These are phyloP conservation scores for Leucosticte australis DNA, from an alignment of 2,113 vertebrate species.

Conservation along the genomic window DNA sequence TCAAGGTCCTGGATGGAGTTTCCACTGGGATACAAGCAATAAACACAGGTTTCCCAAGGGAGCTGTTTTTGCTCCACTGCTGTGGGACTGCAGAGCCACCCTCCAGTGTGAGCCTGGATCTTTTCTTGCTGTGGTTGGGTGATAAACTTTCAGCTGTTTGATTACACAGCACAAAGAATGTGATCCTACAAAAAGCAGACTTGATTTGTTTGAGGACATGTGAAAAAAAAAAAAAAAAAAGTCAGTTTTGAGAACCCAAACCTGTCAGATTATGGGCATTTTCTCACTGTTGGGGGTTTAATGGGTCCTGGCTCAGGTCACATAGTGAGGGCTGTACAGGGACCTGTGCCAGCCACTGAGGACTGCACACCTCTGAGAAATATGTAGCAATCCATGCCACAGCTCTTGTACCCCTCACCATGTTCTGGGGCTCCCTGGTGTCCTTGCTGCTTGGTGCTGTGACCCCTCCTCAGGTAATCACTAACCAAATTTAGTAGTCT, in stretches of 20 bases:
- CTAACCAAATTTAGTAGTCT: background rate
- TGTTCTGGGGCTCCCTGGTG: background rate
- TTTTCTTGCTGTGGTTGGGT: background rate
- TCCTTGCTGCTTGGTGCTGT: background rate
- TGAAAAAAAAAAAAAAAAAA: background rate
- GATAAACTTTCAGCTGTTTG: background rate
- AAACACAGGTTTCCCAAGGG: background rate
- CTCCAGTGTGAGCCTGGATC: background rate
- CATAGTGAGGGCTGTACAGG: rapidly evolving
- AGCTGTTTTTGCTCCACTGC: rapidly evolving
- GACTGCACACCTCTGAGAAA: background rate
- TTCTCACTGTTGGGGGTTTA: rapidly evolving
- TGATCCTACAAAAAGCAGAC: background rate
- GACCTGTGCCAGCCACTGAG: background rate
- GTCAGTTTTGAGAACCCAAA: background rate
- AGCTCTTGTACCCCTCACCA: rapidly evolving
- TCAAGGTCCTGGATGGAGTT: background rate
- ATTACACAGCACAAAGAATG: background rate
- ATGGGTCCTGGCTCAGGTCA: background rate
- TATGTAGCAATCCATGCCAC: rapidly evolving
- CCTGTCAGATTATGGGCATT: background rate
- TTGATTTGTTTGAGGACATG: background rate
- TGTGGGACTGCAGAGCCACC: background rate
- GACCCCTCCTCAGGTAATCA: background rate
- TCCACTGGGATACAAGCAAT: background rate